Base-by-base conservation (phyloP, 2,888 invertebrate species). In the Flexamia atlantica region DNA sequence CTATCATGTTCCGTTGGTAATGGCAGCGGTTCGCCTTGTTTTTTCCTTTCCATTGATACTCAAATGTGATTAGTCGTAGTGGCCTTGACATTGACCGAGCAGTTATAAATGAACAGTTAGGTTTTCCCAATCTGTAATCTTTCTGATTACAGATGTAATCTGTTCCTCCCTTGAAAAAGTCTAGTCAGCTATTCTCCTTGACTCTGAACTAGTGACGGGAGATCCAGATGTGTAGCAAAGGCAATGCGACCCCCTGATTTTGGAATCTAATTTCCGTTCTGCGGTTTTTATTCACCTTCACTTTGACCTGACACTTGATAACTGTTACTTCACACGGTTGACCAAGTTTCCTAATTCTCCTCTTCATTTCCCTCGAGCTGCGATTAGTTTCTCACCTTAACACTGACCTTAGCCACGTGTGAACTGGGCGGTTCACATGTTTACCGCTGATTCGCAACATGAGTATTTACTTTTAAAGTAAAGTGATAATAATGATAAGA, bases 11-110 rank as follows among this genome's bases (percentile, higher is more conserved):
- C 28, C 40, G 30, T 46, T 46, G 12, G 12, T 53, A 28, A 50
- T 46, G 30, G 23, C 14, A 23, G 72, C 23, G 40, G 76, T 76
- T 50, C 10, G 25, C 76, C 76, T 76, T 40, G 72, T 12, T 46
- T 76, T 76, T 76, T 46, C 46, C 23, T 23, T 14, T 76, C 25
- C 23, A 1, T 42, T 20, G n/a, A 68, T 36, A 2, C 68, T n/a
- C 72, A 68, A 32, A 17, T 68, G 4, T 3, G 20, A 9, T 68
- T 68, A 68, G 68, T n/a, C 4, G 68, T n/a, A n/a, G n/a, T n/a
- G n/a, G n/a, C n/a, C n/a, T n/a, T n/a, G n/a, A n/a, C n/a, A n/a
- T n/a, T n/a, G n/a, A n/a, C n/a, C n/a, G n/a, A n/a, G n/a, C n/a
- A n/a, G n/a, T n/a, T n/a, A n/a, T n/a, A n/a, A n/a, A n/a, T n/a